Evolutionary conservation across 2,888 invertebrate species (phyloP), one percentile per base, ranked within the genome.

Genomic region (Caenorhabditis sp.): DNA sequence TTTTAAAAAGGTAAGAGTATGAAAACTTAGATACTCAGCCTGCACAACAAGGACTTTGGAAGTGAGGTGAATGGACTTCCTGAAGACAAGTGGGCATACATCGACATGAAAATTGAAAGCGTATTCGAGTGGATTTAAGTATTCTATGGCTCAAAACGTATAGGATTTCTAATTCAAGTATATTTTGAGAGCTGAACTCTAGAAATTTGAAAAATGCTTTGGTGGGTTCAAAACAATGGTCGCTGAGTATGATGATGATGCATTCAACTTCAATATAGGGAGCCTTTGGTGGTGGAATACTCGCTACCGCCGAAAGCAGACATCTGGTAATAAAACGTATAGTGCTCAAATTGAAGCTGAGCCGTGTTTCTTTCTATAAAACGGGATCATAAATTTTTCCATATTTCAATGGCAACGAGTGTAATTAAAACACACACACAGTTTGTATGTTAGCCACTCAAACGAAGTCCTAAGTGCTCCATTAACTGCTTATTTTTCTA

Each of bases 11-110:
- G 26, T 22, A 6, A 53, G 24, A 22, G 53, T 24, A 18, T 26
- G 26, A 13, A 53, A 26, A 26, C 18, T 26, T 24, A 26, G 53
- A 24, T 15, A 53, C 15, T 22, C 24, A 53, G 5, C 15, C 53
- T 1, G 24, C 24, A 53, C 53, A 53, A 26, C 13, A 53, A 47
- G 18, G n/a, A 18, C 47, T 18, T 65, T 64, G 11, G 40, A 2
- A 9, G 24, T n/a, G 35, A 64, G 9, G 35, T 51, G 65, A 53
- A 65, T 35, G 37, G 64, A 68, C 68, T 68, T 68, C 68, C 56
- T 56, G 68, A 60, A 56, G 47, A 60, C 69, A 60, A 70, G 60
- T 24, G 60, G 61, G 69, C 60, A 60, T 24, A 51, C 60, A 60
- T 70, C 69, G 60, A 51, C 28, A 55, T 28, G 15, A 55, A 26